A percentile compares a stretch with the other conserved stretches of the same genome.
Conservation (phyloP, 2,888 invertebrate species). For the Diachrysia chrysitis region DNA sequence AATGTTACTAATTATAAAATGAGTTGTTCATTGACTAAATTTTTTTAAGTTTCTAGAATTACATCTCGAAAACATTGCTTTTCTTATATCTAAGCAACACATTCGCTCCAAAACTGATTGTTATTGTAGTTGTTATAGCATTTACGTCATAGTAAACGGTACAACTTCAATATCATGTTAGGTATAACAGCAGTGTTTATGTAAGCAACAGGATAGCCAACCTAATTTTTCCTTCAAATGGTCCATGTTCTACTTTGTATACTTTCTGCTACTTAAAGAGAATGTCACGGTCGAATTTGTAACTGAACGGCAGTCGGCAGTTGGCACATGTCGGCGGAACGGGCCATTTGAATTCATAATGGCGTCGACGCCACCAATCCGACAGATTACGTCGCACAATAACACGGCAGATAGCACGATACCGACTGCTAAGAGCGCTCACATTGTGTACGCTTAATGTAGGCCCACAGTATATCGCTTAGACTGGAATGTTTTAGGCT, state of each 20-base stretch:
- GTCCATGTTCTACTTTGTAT: not conserved
- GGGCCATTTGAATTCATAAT: constrained; percentile 62
- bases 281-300: constrained; percentile 6
- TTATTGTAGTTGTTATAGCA: too few relatives aligned
- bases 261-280: not conserved
- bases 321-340: constrained; percentile 52
- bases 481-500: not conserved
- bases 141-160: too few relatives aligned
- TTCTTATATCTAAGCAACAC: too few relatives aligned
- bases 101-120: too few relatives aligned
- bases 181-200: not conserved
- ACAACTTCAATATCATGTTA: too few relatives aligned
- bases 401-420: constrained; percentile 39
- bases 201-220: not conserved
- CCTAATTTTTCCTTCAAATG: not conserved
- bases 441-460: not conserved
- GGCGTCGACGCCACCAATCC: constrained; percentile 41
- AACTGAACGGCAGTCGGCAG: not conserved
- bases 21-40: too few relatives aligned
- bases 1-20: too few relatives aligned
- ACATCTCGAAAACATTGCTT: too few relatives aligned
- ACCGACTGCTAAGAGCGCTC: not conserved
- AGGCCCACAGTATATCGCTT: not conserved
- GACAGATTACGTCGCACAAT: constrained; percentile 50
- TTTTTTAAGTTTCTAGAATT: too few relatives aligned